These are phyloP conservation scores for Phalera bucephala DNA, from an alignment of 2,888 invertebrate species.

Conservation along the genomic window DNA sequence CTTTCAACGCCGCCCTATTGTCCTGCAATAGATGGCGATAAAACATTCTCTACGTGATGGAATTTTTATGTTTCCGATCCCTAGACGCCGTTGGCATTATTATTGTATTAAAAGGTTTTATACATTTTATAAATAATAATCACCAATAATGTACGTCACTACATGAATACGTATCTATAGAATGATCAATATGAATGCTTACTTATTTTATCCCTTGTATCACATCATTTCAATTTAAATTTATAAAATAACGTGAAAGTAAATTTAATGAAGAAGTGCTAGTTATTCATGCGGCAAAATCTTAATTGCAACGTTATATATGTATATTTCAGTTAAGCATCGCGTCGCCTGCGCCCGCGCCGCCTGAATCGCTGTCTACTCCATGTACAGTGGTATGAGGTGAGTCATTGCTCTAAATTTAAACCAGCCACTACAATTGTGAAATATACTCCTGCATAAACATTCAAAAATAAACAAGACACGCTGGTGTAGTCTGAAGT, in stretches of 20 bases:
- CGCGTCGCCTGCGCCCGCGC: conserved; percentile 54
- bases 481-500: no score
- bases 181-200: background rate
- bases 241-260: conserved; percentile 16
- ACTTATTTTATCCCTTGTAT: background rate
- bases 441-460: background rate
- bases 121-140: conserved; percentile 28
- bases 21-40: conserved; percentile 69
- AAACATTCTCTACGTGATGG: conserved; percentile 73
- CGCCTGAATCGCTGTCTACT: conserved; percentile 48
- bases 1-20: conserved; percentile 71
- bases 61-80: conserved; percentile 80
- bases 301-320: conserved; percentile 17
- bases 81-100: conserved; percentile 52
- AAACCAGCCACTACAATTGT: conserved; percentile 16
- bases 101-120: conserved; percentile 35
- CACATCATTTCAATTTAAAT: conserved; percentile 7
- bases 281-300: background rate
- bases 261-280: conserved; percentile 18
- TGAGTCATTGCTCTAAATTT: conserved; percentile 63
- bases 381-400: conserved; percentile 76
- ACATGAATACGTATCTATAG: no score
- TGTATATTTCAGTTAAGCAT: conserved; percentile 66
- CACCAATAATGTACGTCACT: conserved; percentile 19
- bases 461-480: background rate